Evolutionary conservation across 2,797 vertebrate species (phyloP), one percentile per base, ranked within the genome.

Genomic region (Lithobates sylvaticus): DNA sequence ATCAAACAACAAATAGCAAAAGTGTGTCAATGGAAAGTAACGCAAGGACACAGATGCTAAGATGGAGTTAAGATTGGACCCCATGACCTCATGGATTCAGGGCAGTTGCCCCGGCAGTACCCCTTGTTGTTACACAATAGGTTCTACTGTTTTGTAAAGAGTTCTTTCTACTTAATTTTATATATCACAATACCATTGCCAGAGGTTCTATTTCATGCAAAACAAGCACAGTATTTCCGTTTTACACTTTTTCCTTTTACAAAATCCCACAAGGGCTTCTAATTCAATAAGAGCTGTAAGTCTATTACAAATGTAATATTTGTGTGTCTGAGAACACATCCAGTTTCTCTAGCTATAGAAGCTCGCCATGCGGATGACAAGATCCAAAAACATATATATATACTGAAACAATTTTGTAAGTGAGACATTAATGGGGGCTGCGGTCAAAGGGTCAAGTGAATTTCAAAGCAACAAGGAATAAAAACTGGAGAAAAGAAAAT

Each of bases 301-400:
- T 58, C 21, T 26, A 68, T 71, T 69, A 42, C 23, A 84, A 70
- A 84, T 84, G 58, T 61, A 70, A 84, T 84, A 77, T 67, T 69
- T 76, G 42, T 26, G 36, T 8, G 6, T 47, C 42, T 32, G 64
- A 67, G 47, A 71, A 78, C 29, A 71, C 23, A 67, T 84, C 42
- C 74, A 78, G 77, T 84, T 54, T 84, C 44, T 84, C 61, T 12
- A 26, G 10, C 71, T 77, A 71, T 69, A 27, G 10, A 9, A 13
- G 47, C 1, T 23, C 32, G 32, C 72, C 54, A n/a, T 69, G 64
- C 18, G 23, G 4, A 84, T 27, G 3, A 47, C 44, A 36, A 4
- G 47, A 81, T 61, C 16, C 72, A 16, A 39, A 71, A 81, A 54
- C 54, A 50, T 15, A 50, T 50, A 50, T 50, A 50, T 61, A 58